phyloP scores from a whole-genome alignment of 2,888 invertebrate genomes.

The Thereva unica region DNA sequence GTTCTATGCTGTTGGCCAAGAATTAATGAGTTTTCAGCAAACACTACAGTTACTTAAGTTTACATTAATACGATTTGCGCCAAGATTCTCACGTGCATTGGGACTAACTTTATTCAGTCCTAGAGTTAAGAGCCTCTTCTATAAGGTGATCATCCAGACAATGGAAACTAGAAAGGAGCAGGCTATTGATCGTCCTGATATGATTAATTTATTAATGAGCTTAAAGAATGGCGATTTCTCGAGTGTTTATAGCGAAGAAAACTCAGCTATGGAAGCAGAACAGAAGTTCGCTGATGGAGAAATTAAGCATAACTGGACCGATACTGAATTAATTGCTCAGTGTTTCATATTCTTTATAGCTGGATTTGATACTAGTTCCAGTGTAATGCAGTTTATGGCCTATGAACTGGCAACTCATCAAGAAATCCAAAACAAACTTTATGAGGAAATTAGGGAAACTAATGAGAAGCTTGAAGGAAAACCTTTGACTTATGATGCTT shows the following conservation, averaged over 20 bases:
- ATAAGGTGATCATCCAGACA: constrained; percentile 39
- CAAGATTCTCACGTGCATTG: not conserved
- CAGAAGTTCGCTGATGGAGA: not conserved
- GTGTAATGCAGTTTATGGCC: constrained; percentile 60
- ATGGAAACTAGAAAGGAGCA: constrained; percentile 59
- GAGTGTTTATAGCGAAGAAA: not conserved
- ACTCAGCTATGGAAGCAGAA: constrained; percentile 55
- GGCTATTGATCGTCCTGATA: constrained; percentile 61
- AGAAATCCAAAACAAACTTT: constrained; percentile 63
- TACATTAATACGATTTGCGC: not conserved
- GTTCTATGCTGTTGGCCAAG: constrained; percentile 60
- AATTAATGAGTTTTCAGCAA: constrained; percentile 24
- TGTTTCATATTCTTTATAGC: constrained; percentile 63
- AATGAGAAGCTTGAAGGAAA: constrained; percentile 56
- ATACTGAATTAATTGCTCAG: constrained; percentile 64
- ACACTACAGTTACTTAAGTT: not conserved
- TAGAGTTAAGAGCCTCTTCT: not conserved
- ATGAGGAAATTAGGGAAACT: constrained; percentile 62
- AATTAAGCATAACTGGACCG: constrained; percentile 52
- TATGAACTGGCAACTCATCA: constrained; percentile 65
- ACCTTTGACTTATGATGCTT: constrained; percentile 61
- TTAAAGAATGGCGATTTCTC: constrained; percentile 54
- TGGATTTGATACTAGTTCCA: constrained; percentile 61
- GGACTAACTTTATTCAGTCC: not conserved
- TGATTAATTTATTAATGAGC: constrained; percentile 63